Percentiles rank a stretch among this genome's conserved stretches.
phyloP scores from a whole-genome alignment of 2,797 vertebrate species.

The Gallinago solitaria region DNA sequence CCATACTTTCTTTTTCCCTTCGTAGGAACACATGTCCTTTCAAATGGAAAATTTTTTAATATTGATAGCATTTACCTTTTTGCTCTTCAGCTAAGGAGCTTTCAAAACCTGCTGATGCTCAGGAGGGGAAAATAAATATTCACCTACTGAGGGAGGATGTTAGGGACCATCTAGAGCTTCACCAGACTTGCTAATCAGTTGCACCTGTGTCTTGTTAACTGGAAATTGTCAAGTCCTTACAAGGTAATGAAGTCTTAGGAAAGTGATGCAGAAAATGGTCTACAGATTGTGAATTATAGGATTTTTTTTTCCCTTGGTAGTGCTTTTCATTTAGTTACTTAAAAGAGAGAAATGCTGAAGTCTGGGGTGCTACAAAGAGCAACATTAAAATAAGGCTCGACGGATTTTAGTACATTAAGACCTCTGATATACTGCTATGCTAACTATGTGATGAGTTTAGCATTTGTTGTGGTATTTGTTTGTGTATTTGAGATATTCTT shows the following conservation, averaged over 20 bases:
- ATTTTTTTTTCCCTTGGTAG: neutral
- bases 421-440: neutral
- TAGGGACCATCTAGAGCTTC: neutral
- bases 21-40: neutral
- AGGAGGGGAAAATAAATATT: neutral
- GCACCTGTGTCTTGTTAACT: conserved; percentile 58
- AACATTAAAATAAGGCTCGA: neutral
- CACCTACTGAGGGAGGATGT: neutral
- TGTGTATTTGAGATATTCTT: neutral
- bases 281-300: neutral
- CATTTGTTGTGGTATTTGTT: neutral
- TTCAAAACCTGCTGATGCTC: neutral
- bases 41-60: neutral
- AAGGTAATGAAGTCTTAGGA: neutral
- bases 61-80: neutral
- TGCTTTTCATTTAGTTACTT: neutral
- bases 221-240: neutral
- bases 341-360: neutral
- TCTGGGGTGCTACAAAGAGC: neutral
- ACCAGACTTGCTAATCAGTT: neutral
- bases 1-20: neutral
- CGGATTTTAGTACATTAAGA: neutral
- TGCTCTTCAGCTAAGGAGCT: neutral
- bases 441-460: neutral
- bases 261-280: neutral